Evolutionary conservation across 1,140 invertebrate species (phyloP).

Genomic region (Philaenus spumarius): DNA sequence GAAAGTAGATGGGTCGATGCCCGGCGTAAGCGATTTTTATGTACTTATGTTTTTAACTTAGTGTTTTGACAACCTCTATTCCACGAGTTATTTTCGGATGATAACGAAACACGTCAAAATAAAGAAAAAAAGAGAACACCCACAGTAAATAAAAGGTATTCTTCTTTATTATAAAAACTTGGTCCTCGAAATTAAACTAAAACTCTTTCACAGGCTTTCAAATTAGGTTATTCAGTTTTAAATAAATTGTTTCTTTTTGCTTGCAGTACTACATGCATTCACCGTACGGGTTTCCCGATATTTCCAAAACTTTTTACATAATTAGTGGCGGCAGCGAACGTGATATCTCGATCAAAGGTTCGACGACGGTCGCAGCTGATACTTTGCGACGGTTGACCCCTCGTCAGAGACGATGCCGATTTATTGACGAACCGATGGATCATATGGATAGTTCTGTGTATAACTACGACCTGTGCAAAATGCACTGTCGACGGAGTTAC

Average conservation of each 20-base stretch:
- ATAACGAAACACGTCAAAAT: too few relatives aligned
- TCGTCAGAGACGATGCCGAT: conserved; percentile 35
- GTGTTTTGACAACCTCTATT: too few relatives aligned
- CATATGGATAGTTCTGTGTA: conserved; percentile 54
- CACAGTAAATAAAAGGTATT: too few relatives aligned
- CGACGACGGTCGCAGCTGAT: conserved; percentile 43
- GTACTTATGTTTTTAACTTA: too few relatives aligned
- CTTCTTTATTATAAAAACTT: too few relatives aligned
- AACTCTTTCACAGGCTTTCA: too few relatives aligned
- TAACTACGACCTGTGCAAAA: conserved; percentile 55
- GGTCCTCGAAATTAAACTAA: too few relatives aligned
- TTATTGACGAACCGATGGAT: conserved; percentile 45
- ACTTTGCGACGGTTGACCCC: conserved; percentile 42
- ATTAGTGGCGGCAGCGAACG: conserved; percentile 39
- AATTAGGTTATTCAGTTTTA: too few relatives aligned
- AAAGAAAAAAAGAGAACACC: too few relatives aligned
- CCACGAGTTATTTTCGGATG: too few relatives aligned
- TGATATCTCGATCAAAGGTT: conserved; percentile 42
- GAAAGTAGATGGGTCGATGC: too few relatives aligned
- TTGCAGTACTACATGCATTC: conserved; percentile 50
- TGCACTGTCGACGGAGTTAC: conserved; percentile 54
- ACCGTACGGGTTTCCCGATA: conserved; percentile 46
- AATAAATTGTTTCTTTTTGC: not conserved
- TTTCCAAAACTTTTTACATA: conserved; percentile 31
- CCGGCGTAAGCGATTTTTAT: too few relatives aligned